phyloP scores from a whole-genome alignment of 2,113 vertebrate genomes.

The Chloropsis cyanopogon region DNA sequence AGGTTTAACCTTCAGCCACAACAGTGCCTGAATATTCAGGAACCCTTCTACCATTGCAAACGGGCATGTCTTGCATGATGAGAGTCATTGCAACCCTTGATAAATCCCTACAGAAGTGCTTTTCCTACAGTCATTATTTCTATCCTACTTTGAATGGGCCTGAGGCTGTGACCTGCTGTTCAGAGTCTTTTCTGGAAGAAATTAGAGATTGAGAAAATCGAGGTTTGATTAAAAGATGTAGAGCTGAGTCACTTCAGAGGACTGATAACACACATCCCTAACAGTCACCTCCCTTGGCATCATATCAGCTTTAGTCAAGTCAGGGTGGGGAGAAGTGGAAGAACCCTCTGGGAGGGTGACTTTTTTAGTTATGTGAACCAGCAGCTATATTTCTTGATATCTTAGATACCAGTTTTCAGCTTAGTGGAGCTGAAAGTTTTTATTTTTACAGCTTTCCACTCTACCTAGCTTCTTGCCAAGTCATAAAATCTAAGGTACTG shows the following conservation, averaged over 20 bases:
- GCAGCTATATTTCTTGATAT: background rate
- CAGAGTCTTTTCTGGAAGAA: conserved; percentile 1
- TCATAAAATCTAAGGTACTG: conserved; percentile 22
- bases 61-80: background rate
- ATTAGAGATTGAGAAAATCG: background rate
- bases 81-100: background rate
- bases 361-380: background rate
- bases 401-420: background rate
- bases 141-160: background rate
- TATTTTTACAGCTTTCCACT: conserved; percentile 51
- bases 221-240: conserved; percentile 4
- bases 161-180: background rate
- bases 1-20: background rate
- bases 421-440: conserved; percentile 38
- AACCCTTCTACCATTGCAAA: background rate
- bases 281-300: background rate
- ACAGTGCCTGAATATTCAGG: background rate
- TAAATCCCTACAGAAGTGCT: background rate
- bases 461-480: conserved; percentile 6
- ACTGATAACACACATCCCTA: background rate
- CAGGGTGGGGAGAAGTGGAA: background rate
- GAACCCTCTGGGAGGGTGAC: background rate
- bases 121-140: background rate
- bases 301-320: background rate
- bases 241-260: background rate